Evolutionary conservation across 2,113 vertebrate genomes (phyloP).

Genomic region (Apodemus speciosus): DNA sequence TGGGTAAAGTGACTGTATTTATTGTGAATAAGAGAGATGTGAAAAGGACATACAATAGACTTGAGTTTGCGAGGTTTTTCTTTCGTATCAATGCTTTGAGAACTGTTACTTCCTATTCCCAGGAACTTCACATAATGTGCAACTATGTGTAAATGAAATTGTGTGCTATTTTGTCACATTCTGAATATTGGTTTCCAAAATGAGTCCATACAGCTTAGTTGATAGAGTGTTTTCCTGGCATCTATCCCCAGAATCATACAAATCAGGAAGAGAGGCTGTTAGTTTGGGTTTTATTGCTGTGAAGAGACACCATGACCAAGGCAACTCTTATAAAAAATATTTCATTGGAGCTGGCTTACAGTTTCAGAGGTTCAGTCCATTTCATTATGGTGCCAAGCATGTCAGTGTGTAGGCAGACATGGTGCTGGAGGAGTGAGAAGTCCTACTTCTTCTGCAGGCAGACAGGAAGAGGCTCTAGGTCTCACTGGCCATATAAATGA

Average conservation of each 20-base stretch:
- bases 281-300: too few species aligned
- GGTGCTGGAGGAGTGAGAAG: too few species aligned
- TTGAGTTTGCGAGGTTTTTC: not conserved
- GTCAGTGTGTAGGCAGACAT: too few species aligned
- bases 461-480: too few species aligned
- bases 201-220: not conserved
- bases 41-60: not conserved
- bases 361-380: too few species aligned
- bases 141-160: constrained; percentile 30
- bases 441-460: too few species aligned
- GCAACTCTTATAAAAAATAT: too few species aligned
- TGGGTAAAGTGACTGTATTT: not conserved
- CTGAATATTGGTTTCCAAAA: not conserved
- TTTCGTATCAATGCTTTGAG: not conserved
- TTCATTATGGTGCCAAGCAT: too few species aligned
- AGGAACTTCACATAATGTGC: not conserved
- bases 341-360: too few species aligned
- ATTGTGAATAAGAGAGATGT: not conserved
- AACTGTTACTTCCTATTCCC: not conserved
- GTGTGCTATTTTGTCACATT: not conserved
- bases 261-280: not conserved
- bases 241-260: not conserved
- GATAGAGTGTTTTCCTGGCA: not conserved
- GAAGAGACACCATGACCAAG: too few species aligned
- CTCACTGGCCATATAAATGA: too few species aligned